Evolutionary conservation across 2,888 invertebrate species (phyloP), one percentile per base, ranked within the genome.

Genomic region (Homarus gammarus): DNA sequence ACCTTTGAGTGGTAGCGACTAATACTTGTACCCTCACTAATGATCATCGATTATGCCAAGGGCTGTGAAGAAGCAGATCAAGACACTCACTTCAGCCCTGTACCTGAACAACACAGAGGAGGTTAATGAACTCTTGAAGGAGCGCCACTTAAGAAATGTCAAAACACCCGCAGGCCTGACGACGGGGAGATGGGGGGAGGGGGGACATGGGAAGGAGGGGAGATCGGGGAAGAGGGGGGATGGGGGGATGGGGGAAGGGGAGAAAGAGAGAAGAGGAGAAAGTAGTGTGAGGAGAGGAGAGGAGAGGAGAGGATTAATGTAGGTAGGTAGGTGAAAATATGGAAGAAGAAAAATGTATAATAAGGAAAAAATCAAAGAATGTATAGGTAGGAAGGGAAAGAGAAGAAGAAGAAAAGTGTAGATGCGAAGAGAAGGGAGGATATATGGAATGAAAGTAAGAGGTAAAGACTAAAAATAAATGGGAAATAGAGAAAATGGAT

Each of bases 231-330:
- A 78, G 2, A 78, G 78, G 44, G 79, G 5, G 79, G 31, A 56
- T 31, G 79, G 56, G 79, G 56, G 79, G 27, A 56, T 27, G 79
- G 56, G 78, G 44, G 44, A 49, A 78, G 49, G 44, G 56, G 79
- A 56, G 56, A 79, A 56, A 79, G 56, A 56, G 79, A 51, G 79
- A 56, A 31, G 31, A 56, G 56, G 78, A 78, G 78, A 44, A 78
- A 44, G 78, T 78, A 78, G 44, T 44, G 49, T 78, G 49, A 78
- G 78, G 78, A 49, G 78, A 78, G 78, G 56, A 31, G 31, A 56
- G 27, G 79, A 56, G 79, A 56, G 79, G 56, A 56, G 56, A 56
- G 27, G 79, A 51, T 51, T 56, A 56, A 51, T 51, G 15, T 15
- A 56, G 79, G 22, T 51, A 79, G 79, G 31, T 51, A 79, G 79